Evolutionary conservation across 1,140 invertebrate genomes (phyloP), one percentile per base, ranked within the genome.

Genomic region (Drosophila sp.): DNA sequence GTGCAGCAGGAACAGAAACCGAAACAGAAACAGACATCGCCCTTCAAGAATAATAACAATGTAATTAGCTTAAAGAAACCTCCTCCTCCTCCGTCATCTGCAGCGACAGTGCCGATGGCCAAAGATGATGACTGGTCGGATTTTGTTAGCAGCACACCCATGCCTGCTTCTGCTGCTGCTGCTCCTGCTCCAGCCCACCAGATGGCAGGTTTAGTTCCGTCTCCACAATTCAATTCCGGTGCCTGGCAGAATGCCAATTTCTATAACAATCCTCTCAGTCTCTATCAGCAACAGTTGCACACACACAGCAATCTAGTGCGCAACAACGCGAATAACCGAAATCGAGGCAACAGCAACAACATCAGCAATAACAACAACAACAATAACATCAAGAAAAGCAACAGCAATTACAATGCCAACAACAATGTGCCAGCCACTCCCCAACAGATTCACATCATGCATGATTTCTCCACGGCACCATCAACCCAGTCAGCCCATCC

Each of bases 61-160:
- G 35, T 76, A 1, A 63, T 65, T 23, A 76, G 66, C 33, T 32
- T 33, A 27, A 70, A 67, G 30, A 74, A 77, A 25, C n/a, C 30
- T 1, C 11, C 35, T 38, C 35, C 35, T 38, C 3, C 10, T 4
- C n/a, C 17, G 33, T 10, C 29, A 30, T 7, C 79, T 8, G 80
- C 44, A 10, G 25, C 25, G 6, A 17, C 17, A 23, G 60, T 83
- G 33, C 17, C 17, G 17, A 17, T 17, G 17, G 47, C 66, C 0
- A 93, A 94, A 60, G 94, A 95, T 38, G 94, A 95, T 66, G 94
- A 95, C 76, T 95, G 94, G 94, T 94, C 93, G 17, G 94, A 95
- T 65, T 95, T 95, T 80, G 93, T 95, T n/a, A 94, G 94, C 30
- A 94, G 94, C 80, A 92, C 93, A 5, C 84, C 90, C 8, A 29